phyloP scores from a whole-genome alignment of 2,113 vertebrate species.

The Poeciliopsis turrubarensis region DNA sequence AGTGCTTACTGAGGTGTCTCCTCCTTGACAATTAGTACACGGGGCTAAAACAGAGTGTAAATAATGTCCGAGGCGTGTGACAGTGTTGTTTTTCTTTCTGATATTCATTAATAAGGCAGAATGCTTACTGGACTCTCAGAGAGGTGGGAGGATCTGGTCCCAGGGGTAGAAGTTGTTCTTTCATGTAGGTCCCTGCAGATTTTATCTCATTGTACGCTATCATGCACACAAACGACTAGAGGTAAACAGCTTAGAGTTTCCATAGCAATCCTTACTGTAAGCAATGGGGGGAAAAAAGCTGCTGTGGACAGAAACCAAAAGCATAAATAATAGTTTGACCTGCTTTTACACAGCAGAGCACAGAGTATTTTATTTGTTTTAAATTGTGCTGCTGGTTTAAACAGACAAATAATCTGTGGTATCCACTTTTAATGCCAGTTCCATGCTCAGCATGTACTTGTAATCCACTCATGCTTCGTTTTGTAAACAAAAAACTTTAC shows the following conservation, averaged over 20 bases:
- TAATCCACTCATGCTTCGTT: conserved; percentile 24
- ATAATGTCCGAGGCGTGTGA: conserved; percentile 72
- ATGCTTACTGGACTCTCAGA: conserved; percentile 70
- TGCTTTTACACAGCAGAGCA: conserved; percentile 55
- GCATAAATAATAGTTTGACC: conserved; percentile 69
- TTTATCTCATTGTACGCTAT: conserved; percentile 79
- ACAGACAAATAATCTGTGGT: conserved; percentile 42
- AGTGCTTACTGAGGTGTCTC: conserved; percentile 71
- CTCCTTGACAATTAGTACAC: conserved; percentile 76
- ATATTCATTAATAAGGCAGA: conserved; percentile 81
- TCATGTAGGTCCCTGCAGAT: conserved; percentile 81
- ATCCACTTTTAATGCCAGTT: conserved; percentile 30
- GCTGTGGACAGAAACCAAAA: conserved; percentile 60
- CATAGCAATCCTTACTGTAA: conserved; percentile 81
- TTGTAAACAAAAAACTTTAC: conserved; percentile 67
- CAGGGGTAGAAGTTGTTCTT: conserved; percentile 77
- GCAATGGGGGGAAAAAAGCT: conserved; percentile 65
- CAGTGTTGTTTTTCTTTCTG: conserved; percentile 80
- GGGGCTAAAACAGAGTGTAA: conserved; percentile 71
- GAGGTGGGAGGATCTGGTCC: conserved; percentile 70
- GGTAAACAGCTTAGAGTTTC: conserved; percentile 82
- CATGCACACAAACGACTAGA: conserved; percentile 80
- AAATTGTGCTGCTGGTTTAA: conserved; percentile 33
- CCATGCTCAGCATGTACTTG: conserved; percentile 23
- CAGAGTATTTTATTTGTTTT: conserved; percentile 48